Percentiles rank a stretch among this genome's conserved stretches.
Evolutionary conservation across 92 coral and sea anemone genomes (phyloP).

Genomic region (Virgularia gustaviana): DNA sequence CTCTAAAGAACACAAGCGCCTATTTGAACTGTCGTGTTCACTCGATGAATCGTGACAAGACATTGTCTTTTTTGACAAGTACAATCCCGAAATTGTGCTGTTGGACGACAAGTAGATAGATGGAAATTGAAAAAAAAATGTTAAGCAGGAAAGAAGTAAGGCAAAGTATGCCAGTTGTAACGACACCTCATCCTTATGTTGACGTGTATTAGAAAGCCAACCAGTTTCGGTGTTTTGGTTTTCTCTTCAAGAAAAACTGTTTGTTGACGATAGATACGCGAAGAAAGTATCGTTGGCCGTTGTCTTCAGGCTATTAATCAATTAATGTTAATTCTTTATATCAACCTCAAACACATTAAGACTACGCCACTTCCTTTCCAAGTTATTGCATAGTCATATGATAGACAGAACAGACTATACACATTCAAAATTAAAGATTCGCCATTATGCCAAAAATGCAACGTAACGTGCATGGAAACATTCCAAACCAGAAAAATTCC

Average conservation of each 20-base stretch:
- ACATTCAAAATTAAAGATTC: too few relatives aligned
- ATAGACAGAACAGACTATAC: background rate
- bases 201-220: too few relatives aligned
- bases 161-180: too few relatives aligned
- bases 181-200: too few relatives aligned
- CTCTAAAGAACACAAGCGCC: background rate
- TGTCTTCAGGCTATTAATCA: background rate
- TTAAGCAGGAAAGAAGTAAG: too few relatives aligned
- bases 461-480: too few relatives aligned
- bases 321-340: slow-evolving; percentile 13
- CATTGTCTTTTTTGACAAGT: too few relatives aligned
- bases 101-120: background rate
- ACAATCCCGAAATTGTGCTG: too few relatives aligned
- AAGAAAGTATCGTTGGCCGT: background rate
- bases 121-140: background rate
- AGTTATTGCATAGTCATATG: background rate
- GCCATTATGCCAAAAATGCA: too few relatives aligned
- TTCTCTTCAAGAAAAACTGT: background rate
- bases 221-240: background rate
- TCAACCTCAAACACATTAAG: slow-evolving; percentile 6
- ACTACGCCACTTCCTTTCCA: slow-evolving; percentile 8
- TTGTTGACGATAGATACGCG: background rate
- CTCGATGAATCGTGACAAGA: too few relatives aligned
- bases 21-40: background rate
- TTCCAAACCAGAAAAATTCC: too few relatives aligned